Base-by-base conservation (phyloP, 1,140 invertebrate species). In the Drosophila tani region DNA sequence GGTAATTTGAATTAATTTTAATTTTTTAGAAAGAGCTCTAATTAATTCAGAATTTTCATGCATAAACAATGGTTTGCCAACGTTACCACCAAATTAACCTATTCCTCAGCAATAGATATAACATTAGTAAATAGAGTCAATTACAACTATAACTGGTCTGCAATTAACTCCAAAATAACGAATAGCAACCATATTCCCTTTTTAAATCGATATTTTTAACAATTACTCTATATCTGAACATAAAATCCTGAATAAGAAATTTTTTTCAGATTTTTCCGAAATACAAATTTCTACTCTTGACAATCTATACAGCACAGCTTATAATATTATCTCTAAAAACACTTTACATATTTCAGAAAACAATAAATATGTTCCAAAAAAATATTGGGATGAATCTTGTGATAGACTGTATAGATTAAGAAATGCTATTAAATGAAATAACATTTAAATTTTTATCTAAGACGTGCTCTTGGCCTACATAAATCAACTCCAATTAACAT, bases 371-470 rank as follows among this genome's bases (percentile, higher is more conserved):
- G n/a, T 32, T 5, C 15, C 27, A 32, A 32, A 55, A 19, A 55
- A 55, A 27, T 29, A 57, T 14, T 43, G 24, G 40, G 14, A 57
- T 24, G 55, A 41, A 14, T 5, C 24, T 8, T 24, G 40, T 27
- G 21, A 57, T 17, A 57, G n/a, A 43, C 24, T 57, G 27, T 57
- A 45, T 43, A 43, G 55, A 43, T 11, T 57, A 43, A 57, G 40
- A 17, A 57, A 24, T 57, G 55, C 55, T 14, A 45, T 14, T 14
- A 51, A n/a, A 29, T 51, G 11, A 29, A 51, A 17, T 15, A 17
- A 11, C 49, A 5, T 12, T 12, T 51, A 51, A 2, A 51, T 29
- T 51, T 27, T 6, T 17, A 29, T 29, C 11, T 29, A 5, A n/a
- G 15, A n/a, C 15, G 38, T 40, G 38, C 38, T 5, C 38, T 40